phyloP scores from a whole-genome alignment of 2,797 vertebrate species.

The Carapus acus region DNA sequence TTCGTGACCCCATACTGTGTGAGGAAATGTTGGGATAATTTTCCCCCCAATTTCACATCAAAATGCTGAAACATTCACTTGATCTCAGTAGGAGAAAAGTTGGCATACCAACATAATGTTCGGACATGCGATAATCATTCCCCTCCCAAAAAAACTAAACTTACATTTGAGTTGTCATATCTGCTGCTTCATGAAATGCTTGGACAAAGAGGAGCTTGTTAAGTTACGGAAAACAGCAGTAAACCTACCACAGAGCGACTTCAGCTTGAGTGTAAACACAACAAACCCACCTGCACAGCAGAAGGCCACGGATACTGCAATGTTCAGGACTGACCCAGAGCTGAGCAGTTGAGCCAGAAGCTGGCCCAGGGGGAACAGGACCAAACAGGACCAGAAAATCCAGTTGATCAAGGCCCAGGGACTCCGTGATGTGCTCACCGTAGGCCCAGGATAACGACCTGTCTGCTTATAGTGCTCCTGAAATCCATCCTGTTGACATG shows the following conservation, averaged over 20 bases:
- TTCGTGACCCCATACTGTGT: slow-evolving; percentile 21
- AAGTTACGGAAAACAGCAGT: slow-evolving; percentile 18
- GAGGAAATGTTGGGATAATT: no score
- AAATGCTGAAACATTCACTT: no score
- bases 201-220: slow-evolving; percentile 46
- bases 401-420: slow-evolving; percentile 87
- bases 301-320: slow-evolving; percentile 73
- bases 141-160: slow-evolving; percentile 33
- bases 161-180: slow-evolving; percentile 57
- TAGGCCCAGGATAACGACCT: slow-evolving; percentile 77
- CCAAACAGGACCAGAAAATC: slow-evolving; percentile 84
- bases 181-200: slow-evolving; percentile 52
- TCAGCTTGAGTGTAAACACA: neutral
- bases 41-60: neutral
- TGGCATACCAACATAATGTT: neutral
- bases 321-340: slow-evolving; percentile 79
- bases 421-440: slow-evolving; percentile 62
- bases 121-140: slow-evolving; percentile 40
- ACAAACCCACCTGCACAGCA: slow-evolving; percentile 81
- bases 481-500: slow-evolving; percentile 79
- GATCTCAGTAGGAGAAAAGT: no score
- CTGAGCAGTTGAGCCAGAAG: slow-evolving; percentile 75
- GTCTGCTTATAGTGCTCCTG: slow-evolving; percentile 83
- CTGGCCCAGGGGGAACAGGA: slow-evolving; percentile 83
- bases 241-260: slow-evolving; percentile 8